phyloP scores from a whole-genome alignment of 2,113 vertebrate species.

The Petaurus breviceps region DNA sequence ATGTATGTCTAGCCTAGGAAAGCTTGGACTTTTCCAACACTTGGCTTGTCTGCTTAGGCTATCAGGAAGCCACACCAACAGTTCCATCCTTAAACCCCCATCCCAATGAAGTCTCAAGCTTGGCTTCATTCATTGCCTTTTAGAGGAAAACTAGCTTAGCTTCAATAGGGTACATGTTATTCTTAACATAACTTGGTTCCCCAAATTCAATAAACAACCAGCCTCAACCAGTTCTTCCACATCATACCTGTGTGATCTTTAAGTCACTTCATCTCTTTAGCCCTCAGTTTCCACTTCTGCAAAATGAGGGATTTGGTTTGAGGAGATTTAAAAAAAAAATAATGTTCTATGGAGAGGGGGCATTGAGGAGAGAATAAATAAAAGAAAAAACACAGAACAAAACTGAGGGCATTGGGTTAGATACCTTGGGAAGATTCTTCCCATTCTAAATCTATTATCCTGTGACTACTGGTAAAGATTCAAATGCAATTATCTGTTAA shows the following conservation, averaged over 20 bases:
- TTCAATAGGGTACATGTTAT: neutral
- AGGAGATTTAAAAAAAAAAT: neutral
- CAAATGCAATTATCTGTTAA: constrained; percentile 2
- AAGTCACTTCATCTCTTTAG: neutral
- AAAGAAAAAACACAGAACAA: neutral
- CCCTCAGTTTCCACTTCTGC: neutral
- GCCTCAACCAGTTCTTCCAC: neutral
- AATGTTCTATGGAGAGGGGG: neutral
- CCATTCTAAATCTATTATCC: neutral
- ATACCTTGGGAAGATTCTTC: neutral
- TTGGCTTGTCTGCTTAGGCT: neutral
- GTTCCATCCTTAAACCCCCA: neutral
- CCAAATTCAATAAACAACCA: neutral
- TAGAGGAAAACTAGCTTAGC: neutral
- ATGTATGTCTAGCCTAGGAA: neutral
- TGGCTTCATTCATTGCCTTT: neutral
- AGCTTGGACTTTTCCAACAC: neutral
- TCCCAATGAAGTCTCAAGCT: neutral
- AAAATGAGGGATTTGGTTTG: neutral
- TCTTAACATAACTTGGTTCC: neutral
- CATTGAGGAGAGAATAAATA: neutral
- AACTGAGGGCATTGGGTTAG: neutral
- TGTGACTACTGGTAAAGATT: neutral
- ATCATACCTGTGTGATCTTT: neutral
- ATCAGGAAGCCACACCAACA: neutral